phyloP scores from a whole-genome alignment of 1,140 invertebrate genomes.

The Zaprionus ghesquierei region DNA sequence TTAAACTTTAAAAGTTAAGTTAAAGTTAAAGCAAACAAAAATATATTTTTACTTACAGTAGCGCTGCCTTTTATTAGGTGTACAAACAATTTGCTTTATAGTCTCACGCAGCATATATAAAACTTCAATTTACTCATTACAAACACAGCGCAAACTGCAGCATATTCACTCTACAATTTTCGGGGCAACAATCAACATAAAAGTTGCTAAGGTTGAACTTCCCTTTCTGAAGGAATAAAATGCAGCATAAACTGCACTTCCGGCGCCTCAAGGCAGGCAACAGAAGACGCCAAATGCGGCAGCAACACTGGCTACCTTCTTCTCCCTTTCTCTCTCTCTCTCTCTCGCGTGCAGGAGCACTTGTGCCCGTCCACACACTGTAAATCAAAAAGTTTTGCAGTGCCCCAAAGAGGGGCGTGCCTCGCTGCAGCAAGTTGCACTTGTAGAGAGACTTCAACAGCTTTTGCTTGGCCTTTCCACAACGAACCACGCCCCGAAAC shows the following conservation, averaged over 20 bases:
- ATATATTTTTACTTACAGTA: too few species aligned
- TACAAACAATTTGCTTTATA: too few species aligned
- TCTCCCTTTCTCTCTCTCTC: neutral
- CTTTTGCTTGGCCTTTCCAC: conserved; percentile 28
- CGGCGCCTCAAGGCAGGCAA: conserved; percentile 47
- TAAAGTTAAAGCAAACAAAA: too few species aligned
- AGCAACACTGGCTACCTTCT: neutral
- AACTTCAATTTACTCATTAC: neutral
- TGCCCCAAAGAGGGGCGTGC: conserved; percentile 63
- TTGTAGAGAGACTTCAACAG: conserved; percentile 70
- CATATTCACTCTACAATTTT: neutral
- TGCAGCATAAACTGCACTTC: conserved; percentile 53
- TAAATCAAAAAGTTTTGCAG: conserved; percentile 74
- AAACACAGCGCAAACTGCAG: neutral
- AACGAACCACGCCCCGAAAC: neutral
- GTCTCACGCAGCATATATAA: too few species aligned
- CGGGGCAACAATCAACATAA: conserved; percentile 27
- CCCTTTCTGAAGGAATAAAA: conserved; percentile 35
- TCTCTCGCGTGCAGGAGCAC: neutral
- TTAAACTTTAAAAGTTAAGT: too few species aligned
- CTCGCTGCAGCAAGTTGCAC: conserved; percentile 33
- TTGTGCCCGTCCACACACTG: conserved; percentile 33
- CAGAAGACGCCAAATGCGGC: conserved; percentile 27
- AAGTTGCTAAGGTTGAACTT: conserved; percentile 25
- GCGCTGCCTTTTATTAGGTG: too few species aligned